Evolutionary conservation across 2,797 vertebrate species (phyloP).

Genomic region (Enteromius thamalakanensis): DNA sequence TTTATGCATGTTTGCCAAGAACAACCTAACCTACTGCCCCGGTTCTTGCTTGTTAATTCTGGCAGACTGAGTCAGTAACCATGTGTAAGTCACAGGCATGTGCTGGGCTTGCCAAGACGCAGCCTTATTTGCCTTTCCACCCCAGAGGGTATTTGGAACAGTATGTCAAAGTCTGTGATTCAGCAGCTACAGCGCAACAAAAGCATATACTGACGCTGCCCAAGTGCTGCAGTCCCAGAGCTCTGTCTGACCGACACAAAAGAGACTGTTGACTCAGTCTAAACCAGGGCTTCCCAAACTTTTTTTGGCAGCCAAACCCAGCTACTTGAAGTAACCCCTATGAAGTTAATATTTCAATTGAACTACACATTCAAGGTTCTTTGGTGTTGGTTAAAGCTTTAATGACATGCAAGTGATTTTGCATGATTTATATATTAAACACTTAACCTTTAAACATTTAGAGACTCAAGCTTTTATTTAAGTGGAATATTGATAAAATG

Average conservation of each 20-base stretch:
- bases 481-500: background rate
- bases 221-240: background rate
- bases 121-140: background rate
- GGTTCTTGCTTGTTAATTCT: slow-evolving; percentile 16
- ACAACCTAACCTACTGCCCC: slow-evolving; percentile 9
- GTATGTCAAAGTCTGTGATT: slow-evolving; percentile 19
- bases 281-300: background rate
- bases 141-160: background rate
- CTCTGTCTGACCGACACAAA: background rate
- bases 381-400: background rate
- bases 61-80: slow-evolving; percentile 7
- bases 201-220: background rate
- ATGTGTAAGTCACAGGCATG: slow-evolving; percentile 13
- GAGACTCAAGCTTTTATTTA: background rate
- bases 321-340: background rate
- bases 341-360: background rate
- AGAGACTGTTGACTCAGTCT: background rate
- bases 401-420: too few relatives aligned
- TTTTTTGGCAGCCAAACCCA: background rate
- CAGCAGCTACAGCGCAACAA: background rate
- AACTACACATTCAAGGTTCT: background rate
- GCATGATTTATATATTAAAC: background rate
- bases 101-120: slow-evolving; percentile 8
- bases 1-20: slow-evolving; percentile 2
- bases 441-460: background rate